Percentiles rank a stretch among this genome's conserved stretches.
phyloP scores from a whole-genome alignment of 2,113 vertebrate species.

The Cyanoliseus patagonus region DNA sequence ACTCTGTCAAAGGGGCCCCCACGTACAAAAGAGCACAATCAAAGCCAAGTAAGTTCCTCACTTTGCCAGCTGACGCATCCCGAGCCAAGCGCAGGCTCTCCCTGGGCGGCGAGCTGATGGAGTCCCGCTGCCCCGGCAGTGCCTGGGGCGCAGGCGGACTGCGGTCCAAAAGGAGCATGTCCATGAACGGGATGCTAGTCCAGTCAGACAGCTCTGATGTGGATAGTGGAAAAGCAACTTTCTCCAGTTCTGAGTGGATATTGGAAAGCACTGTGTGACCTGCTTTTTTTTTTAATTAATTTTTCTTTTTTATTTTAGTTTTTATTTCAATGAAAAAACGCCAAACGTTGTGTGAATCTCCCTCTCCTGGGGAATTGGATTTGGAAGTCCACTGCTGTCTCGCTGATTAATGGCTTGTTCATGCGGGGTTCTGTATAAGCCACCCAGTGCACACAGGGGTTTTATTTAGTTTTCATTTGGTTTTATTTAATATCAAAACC shows the following conservation, averaged over 20 bases:
- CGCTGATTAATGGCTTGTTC: slow-evolving; percentile 69
- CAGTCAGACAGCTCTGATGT: slow-evolving; percentile 69
- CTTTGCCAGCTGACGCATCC: slow-evolving; percentile 83
- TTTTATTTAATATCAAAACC: slow-evolving; percentile 42
- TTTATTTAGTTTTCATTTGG: slow-evolving; percentile 18
- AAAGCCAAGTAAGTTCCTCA: slow-evolving; percentile 89
- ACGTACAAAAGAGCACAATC: slow-evolving; percentile 81
- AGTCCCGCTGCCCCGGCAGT: slow-evolving; percentile 71
- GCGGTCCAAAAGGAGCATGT: slow-evolving; percentile 88
- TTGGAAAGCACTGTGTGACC: slow-evolving; percentile 92
- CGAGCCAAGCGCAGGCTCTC: slow-evolving; percentile 86
- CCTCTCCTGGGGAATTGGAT: slow-evolving; percentile 58
- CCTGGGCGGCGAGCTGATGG: slow-evolving; percentile 82
- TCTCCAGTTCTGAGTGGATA: slow-evolving; percentile 90
- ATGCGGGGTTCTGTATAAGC: slow-evolving; percentile 37
- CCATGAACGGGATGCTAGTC: slow-evolving; percentile 88
- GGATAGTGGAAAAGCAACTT: slow-evolving; percentile 77
- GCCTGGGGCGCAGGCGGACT: slow-evolving; percentile 70
- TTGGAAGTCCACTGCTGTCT: slow-evolving; percentile 74
- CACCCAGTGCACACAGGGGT: slow-evolving; percentile 48
- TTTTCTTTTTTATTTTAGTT: slow-evolving; percentile 23
- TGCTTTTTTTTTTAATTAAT: slow-evolving; percentile 35
- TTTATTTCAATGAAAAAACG: slow-evolving; percentile 39
- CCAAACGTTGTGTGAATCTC: slow-evolving; percentile 61
- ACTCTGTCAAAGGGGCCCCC: slow-evolving; percentile 72